phyloP scores from a whole-genome alignment of 2,113 vertebrate genomes.

The Promerops cafer region DNA sequence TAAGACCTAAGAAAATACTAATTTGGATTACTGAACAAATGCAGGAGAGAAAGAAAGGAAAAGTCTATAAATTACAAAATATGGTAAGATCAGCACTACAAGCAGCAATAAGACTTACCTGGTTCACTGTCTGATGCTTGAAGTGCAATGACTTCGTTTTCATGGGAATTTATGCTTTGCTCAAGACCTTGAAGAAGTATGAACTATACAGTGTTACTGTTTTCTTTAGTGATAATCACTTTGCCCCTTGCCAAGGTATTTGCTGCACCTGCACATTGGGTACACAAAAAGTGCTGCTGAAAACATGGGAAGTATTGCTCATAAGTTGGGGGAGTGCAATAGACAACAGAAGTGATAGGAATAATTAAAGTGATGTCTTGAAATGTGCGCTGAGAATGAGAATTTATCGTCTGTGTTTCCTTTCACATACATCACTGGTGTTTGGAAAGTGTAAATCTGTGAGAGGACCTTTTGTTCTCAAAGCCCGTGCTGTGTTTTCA shows the following conservation, averaged over 20 bases:
- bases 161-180: slow-evolving; percentile 79
- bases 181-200: slow-evolving; percentile 86
- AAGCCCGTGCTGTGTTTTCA: slow-evolving; percentile 55
- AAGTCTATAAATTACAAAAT: background rate
- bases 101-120: slow-evolving; percentile 66
- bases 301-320: slow-evolving; percentile 26
- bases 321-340: background rate
- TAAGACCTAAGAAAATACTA: background rate
- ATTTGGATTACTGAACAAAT: background rate
- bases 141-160: slow-evolving; percentile 28
- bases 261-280: slow-evolving; percentile 75
- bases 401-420: slow-evolving; percentile 61
- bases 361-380: slow-evolving; percentile 38
- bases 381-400: background rate
- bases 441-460: slow-evolving; percentile 50
- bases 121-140: slow-evolving; percentile 33
- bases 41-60: background rate
- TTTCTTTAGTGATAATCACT: slow-evolving; percentile 69
- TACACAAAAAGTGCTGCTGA: slow-evolving; percentile 18
- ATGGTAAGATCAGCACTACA: background rate
- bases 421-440: slow-evolving; percentile 65
- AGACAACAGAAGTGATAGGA: slow-evolving; percentile 13
- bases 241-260: slow-evolving; percentile 73
- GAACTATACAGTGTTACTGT: slow-evolving; percentile 81
- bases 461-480: slow-evolving; percentile 76